Evolutionary conservation across 2,888 invertebrate species (phyloP).

Genomic region (Malthinus seriepunctatus): DNA sequence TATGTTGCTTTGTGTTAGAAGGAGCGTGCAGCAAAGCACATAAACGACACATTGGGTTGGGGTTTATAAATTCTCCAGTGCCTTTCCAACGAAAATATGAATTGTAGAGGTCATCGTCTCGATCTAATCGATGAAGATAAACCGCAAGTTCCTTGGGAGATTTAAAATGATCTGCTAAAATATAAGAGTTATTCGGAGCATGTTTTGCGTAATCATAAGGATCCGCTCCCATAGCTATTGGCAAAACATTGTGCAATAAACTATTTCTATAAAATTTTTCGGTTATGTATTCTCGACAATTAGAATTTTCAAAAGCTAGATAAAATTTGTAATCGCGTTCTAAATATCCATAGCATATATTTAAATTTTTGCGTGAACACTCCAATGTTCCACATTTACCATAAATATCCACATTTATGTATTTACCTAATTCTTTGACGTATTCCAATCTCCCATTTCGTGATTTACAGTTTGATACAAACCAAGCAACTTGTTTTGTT

Average conservation of each 20-base stretch:
- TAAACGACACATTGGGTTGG: slow-evolving; percentile 94
- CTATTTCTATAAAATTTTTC: too few species aligned
- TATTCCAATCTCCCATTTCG: slow-evolving; percentile 87
- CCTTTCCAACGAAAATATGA: too few species aligned
- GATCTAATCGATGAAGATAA: too few species aligned
- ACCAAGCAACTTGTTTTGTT: too few species aligned
- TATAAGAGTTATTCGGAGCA: slow-evolving; percentile 89
- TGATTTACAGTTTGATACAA: slow-evolving; percentile 95
- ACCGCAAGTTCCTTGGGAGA: slow-evolving; percentile 87
- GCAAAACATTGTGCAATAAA: too few species aligned
- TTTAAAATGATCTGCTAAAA: slow-evolving; percentile 94
- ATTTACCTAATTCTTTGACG: slow-evolving; percentile 81
- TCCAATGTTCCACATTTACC: slow-evolving; percentile 85
- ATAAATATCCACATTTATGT: slow-evolving; percentile 85
- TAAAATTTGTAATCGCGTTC: too few species aligned
- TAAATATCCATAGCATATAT: slow-evolving; percentile 89
- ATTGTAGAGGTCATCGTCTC: slow-evolving; percentile 88
- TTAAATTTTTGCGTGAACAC: slow-evolving; percentile 76
- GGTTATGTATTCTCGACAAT: too few species aligned
- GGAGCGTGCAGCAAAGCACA: too few species aligned
- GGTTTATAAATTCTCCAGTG: slow-evolving; percentile 96
- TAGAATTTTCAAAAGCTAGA: too few species aligned
- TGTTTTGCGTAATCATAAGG: slow-evolving; percentile 87
- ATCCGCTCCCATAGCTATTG: slow-evolving; percentile 95
- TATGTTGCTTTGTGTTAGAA: too few species aligned